A percentile compares a stretch with the other conserved stretches of the same genome.
Evolutionary conservation across 37 sponge, comb jelly and placozoan genomes (phyloP).

Genomic region (Cliona cf. orientalis): DNA sequence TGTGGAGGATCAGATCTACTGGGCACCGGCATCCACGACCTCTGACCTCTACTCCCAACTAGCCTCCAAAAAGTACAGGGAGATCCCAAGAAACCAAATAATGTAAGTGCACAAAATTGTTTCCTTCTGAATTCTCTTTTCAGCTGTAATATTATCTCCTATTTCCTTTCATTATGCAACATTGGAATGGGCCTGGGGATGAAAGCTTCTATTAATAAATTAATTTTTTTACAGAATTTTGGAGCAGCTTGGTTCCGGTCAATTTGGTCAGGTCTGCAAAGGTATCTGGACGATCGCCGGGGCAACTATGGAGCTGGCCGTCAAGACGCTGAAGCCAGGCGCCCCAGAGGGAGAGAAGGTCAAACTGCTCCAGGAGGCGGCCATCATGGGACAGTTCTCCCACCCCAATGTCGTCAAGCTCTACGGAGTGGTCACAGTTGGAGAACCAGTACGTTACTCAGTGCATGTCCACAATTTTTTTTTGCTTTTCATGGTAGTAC

Average conservation of each 20-base stretch:
- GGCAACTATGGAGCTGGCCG: slow-evolving; percentile 47
- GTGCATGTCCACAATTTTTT: neutral
- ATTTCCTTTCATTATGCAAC: neutral
- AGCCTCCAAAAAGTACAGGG: slow-evolving; percentile 50
- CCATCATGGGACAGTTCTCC: slow-evolving; percentile 81
- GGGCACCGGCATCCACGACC: slow-evolving; percentile 62
- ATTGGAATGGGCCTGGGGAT: neutral
- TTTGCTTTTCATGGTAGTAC: too few species aligned
- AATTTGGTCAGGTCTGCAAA: slow-evolving; percentile 72
- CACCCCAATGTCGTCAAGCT: slow-evolving; percentile 73
- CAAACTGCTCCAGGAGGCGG: slow-evolving; percentile 82
- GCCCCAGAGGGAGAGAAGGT: slow-evolving; percentile 42
- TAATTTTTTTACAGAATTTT: slow-evolving; percentile 9
- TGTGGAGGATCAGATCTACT: slow-evolving; percentile 35
- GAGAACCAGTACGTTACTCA: slow-evolving; percentile 67
- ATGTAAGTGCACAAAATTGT: slow-evolving; percentile 2
- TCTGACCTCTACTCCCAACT: slow-evolving; percentile 53
- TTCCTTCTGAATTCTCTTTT: neutral
- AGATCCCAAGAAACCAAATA: slow-evolving; percentile 35
- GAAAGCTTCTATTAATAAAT: neutral
- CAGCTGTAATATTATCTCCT: neutral
- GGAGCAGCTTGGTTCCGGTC: slow-evolving; percentile 62
- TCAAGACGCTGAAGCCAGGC: slow-evolving; percentile 57
- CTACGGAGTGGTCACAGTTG: slow-evolving; percentile 76
- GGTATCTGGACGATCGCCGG: slow-evolving; percentile 46